Evolutionary conservation across 2,113 vertebrate genomes (phyloP).

Genomic region (Leptocoma aspasia): DNA sequence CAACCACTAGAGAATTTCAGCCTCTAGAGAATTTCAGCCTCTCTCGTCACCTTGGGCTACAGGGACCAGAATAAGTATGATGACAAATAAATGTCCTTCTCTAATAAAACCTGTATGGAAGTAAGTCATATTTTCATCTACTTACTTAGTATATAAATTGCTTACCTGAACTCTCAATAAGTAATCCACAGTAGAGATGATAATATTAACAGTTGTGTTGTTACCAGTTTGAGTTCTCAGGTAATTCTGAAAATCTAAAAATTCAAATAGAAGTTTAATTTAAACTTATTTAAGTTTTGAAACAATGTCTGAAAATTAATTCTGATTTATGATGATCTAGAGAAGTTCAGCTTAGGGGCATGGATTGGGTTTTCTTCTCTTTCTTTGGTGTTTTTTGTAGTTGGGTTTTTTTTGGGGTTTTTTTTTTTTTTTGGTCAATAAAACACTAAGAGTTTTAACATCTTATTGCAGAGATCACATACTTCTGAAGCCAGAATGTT

Average conservation of each 20-base stretch:
- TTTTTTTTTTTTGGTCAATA: not conserved
- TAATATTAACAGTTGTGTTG: constrained; percentile 96
- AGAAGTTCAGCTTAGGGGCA: not conserved
- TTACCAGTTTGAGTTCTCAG: constrained; percentile 96
- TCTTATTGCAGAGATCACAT: not conserved
- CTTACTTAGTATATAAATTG: not conserved
- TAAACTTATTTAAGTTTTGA: not conserved
- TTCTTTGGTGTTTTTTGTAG: not conserved
- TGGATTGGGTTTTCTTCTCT: not conserved
- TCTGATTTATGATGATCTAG: not conserved
- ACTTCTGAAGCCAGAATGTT: not conserved
- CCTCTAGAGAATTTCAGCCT: not conserved
- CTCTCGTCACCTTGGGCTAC: not conserved
- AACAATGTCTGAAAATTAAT: not conserved
- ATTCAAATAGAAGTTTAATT: not conserved
- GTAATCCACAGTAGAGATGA: constrained; percentile 97
- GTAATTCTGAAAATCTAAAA: constrained; percentile 95
- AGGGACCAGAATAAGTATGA: not conserved
- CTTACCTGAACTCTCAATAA: constrained; percentile 91
- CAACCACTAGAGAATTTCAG: not conserved
- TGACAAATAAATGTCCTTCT: not conserved
- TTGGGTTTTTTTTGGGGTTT: too few species aligned
- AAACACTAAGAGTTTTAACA: not conserved
- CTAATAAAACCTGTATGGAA: not conserved
- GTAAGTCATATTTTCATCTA: not conserved